Conservation (phyloP, 1,140 invertebrate genomes). For the Helicoverpa zea region DNA sequence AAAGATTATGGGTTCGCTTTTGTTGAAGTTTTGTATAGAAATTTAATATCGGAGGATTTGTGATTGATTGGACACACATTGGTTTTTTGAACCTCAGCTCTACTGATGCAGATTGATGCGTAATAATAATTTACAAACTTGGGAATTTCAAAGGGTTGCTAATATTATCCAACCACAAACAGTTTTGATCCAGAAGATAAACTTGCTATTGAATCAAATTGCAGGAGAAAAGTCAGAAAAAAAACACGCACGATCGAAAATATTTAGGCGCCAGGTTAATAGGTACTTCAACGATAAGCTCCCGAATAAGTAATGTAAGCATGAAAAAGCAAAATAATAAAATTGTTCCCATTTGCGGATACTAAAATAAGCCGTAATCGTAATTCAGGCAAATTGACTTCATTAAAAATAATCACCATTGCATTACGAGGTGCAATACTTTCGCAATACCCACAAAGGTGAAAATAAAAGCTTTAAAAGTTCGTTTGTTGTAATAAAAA, state of each 20-base stretch:
- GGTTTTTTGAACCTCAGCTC: slow-evolving; percentile 37
- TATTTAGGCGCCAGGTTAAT: too few species aligned
- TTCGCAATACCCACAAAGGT: slow-evolving; percentile 5
- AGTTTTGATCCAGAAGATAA: too few species aligned
- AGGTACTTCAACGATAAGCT: too few species aligned
- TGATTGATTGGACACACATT: slow-evolving; percentile 41
- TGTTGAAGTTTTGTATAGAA: slow-evolving; percentile 44
- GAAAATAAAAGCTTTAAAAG: slow-evolving; percentile 26
- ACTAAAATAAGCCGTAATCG: too few species aligned
- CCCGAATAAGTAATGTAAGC: too few species aligned
- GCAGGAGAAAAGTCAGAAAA: too few species aligned
- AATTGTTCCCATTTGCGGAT: too few species aligned
- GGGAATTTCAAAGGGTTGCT: slow-evolving; percentile 11
- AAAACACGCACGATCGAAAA: too few species aligned
- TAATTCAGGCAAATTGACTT: neutral
- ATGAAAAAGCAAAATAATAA: too few species aligned
- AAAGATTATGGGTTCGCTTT: slow-evolving; percentile 47
- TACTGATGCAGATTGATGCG: neutral
- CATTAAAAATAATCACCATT: slow-evolving; percentile 23
- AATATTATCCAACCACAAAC: too few species aligned
- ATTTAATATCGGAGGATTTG: slow-evolving; percentile 48
- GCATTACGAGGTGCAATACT: slow-evolving; percentile 18
- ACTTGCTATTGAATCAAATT: too few species aligned
- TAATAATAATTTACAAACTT: neutral
- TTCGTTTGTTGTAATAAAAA: slow-evolving; percentile 37